Conservation (phyloP, 2,797 vertebrate genomes). For the Myripristis murdjan region DNA sequence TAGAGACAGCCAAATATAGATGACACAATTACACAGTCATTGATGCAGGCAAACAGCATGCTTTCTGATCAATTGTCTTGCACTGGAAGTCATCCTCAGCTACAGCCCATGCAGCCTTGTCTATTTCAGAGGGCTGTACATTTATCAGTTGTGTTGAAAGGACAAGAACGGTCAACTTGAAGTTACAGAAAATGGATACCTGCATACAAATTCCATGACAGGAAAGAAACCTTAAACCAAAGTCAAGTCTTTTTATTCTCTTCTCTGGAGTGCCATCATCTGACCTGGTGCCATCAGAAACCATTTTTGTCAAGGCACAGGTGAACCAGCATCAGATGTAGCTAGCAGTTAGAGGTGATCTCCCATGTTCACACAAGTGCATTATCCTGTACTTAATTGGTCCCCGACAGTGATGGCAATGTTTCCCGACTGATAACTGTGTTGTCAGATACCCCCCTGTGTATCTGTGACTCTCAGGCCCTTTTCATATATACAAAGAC, state of each 20-base stretch:
- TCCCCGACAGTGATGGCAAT: slow-evolving; percentile 41
- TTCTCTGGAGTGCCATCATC: too few species aligned
- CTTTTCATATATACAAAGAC: slow-evolving; percentile 43
- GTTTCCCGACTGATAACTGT: slow-evolving; percentile 58
- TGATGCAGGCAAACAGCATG: slow-evolving; percentile 25
- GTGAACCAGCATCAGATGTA: too few species aligned
- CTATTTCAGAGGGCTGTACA: slow-evolving; percentile 46
- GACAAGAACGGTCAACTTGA: slow-evolving; percentile 58
- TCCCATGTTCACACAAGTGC: slow-evolving; percentile 2
- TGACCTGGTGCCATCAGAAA: too few species aligned
- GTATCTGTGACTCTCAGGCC: slow-evolving; percentile 35
- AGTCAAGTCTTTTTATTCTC: too few species aligned
- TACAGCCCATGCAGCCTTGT: slow-evolving; percentile 16
- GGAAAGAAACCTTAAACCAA: neutral
- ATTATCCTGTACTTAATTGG: slow-evolving; percentile 37
- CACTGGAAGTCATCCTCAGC: slow-evolving; percentile 44
- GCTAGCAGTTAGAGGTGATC: too few species aligned
- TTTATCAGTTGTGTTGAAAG: slow-evolving; percentile 52
- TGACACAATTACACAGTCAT: slow-evolving; percentile 10
- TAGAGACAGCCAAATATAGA: slow-evolving; percentile 14
- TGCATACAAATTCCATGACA: slow-evolving; percentile 27
- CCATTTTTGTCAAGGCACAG: too few species aligned
- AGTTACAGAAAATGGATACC: slow-evolving; percentile 44
- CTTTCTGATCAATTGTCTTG: slow-evolving; percentile 46
- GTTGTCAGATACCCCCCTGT: slow-evolving; percentile 28